Base-by-base conservation (phyloP, 2,888 invertebrate genomes). In the Mythimna albipuncta region DNA sequence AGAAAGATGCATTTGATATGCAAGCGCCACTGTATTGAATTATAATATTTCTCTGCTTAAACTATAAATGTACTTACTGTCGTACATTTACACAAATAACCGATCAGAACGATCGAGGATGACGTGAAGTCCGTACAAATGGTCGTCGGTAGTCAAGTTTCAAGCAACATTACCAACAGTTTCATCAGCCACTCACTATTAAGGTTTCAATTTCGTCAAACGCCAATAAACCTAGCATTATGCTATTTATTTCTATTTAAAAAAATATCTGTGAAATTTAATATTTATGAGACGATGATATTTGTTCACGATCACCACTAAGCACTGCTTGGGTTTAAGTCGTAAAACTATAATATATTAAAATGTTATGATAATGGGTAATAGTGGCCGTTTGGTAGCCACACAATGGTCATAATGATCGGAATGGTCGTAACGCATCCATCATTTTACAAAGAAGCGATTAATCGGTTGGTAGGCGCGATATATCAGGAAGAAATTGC, bases 401-500 rank as follows among this genome's bases (percentile, higher is more conserved):
- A 69, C 55, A 68, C 68, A 71, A 73, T 75, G 76, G 66, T 50
- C 59, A 72, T 83, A 77, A 83, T 82, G 81, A 81, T 73, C 73
- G 38, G 44, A 67, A 50, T 78, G 76, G 55, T 70, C 62, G 65
- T 72, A 72, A 69, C 67, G 75, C 81, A 89, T 91, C 90, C 85
- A 90, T 89, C 87, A 89, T 84, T 72, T 82, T 70, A 81, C 82
- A 85, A 84, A 84, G 83, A 82, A 77, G 79, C 85, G 75, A 84
- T 85, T 86, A 81, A 75, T 63, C 72, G 75, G 83, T 84, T 67
- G 85, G 77, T 72, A 69, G 85, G 78, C 73, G 79, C 85, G 82
- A 89, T 90, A 81, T 84, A 89, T 89, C 88, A 86, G 77, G 63
- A 77, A 82, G 83, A 81, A 85, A 85, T 88, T 82, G 83, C 65